Conservation (phyloP, 2,113 vertebrate species). For the Pyrgilauda ruficollis region DNA sequence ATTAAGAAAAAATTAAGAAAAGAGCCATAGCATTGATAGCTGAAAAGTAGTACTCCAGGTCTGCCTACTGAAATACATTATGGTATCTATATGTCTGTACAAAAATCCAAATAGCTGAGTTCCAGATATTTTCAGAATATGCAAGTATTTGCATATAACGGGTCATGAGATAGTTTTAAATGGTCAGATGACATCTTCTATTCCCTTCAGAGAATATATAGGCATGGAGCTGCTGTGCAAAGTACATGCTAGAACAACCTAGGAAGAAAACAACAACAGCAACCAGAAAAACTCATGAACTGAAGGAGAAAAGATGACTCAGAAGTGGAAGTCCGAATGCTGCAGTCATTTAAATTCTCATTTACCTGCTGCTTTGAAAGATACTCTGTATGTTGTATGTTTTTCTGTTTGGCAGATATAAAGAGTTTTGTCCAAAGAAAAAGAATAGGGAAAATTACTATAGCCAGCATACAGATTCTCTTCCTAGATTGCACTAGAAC, state of each 20-base stretch:
- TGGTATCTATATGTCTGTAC: rapidly evolving
- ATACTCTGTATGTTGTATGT: not conserved
- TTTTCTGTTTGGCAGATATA: not conserved
- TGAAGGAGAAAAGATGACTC: not conserved
- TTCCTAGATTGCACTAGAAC: not conserved
- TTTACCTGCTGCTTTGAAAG: not conserved
- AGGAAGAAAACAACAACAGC: not conserved
- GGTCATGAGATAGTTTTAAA: not conserved
- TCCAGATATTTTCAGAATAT: not conserved
- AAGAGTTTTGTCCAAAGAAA: not conserved
- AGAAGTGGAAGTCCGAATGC: not conserved
- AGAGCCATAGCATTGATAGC: not conserved
- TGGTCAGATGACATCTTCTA: not conserved
- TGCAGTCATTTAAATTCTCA: not conserved
- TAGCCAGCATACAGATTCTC: not conserved
- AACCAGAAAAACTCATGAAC: not conserved
- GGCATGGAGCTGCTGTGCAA: not conserved
- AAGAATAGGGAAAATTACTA: not conserved
- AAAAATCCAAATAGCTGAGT: not conserved
- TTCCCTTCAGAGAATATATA: not conserved
- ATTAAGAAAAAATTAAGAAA: not conserved
- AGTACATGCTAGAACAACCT: not conserved
- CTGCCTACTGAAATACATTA: not conserved
- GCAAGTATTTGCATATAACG: not conserved
- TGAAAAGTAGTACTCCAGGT: not conserved